A percentile compares a stretch with the other conserved stretches of the same genome.
phyloP scores from a whole-genome alignment of 1,140 invertebrate species.

The Pomacea maculata region DNA sequence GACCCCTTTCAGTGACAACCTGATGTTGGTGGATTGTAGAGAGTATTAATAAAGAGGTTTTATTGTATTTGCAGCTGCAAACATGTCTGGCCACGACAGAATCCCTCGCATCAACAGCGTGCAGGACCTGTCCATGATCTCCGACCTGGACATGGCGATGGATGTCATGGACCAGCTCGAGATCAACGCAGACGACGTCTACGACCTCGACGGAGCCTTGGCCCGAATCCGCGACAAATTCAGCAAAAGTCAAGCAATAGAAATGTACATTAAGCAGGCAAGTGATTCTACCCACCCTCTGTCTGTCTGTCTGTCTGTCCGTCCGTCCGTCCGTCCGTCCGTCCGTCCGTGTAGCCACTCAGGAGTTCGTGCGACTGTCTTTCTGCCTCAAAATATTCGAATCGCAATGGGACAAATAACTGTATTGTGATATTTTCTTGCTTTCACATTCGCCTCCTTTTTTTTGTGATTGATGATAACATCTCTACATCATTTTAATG shows the following conservation, averaged over 20 bases:
- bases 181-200: background rate
- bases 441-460: no score
- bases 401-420: background rate
- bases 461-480: background rate
- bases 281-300: background rate
- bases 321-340: background rate
- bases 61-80: no score
- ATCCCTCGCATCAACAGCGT: constrained; percentile 2
- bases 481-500: background rate
- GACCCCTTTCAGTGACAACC: no score
- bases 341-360: background rate
- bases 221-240: constrained; percentile 5
- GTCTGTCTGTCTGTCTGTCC: background rate
- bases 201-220: background rate
- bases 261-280: constrained; percentile 23
- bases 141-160: constrained; percentile 3
- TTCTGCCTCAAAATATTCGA: background rate
- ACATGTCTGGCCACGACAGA: no score
- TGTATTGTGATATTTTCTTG: background rate
- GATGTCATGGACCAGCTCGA: constrained; percentile 13
- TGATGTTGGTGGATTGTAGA: no score
- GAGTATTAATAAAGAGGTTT: no score
- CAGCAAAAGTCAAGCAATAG: constrained; percentile 1
- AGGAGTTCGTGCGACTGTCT: background rate
- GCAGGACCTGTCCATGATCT: background rate